phyloP scores from a whole-genome alignment of 2,797 vertebrate genomes.

The Myotis vivesi region DNA sequence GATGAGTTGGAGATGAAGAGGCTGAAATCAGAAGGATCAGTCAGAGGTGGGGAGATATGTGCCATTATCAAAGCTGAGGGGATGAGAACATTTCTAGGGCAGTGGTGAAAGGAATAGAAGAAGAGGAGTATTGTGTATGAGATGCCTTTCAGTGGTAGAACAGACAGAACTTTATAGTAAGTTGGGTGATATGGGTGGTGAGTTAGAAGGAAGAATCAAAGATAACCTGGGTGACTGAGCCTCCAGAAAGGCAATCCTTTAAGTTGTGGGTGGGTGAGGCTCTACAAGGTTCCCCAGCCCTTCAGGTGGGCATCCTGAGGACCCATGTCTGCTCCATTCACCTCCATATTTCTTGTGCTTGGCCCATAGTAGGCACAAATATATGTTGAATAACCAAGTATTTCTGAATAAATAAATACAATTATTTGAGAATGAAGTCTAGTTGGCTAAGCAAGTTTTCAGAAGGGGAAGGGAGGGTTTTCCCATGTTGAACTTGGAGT shows the following conservation, averaged over 20 bases:
- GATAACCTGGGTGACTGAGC: too few species aligned
- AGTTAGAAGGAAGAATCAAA: not conserved
- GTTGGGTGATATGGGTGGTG: not conserved
- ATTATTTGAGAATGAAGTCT: not conserved
- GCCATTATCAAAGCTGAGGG: not conserved
- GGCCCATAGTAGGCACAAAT: not conserved
- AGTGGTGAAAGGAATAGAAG: not conserved
- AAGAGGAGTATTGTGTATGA: not conserved
- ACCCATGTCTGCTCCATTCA: not conserved
- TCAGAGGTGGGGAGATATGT: accelerated
- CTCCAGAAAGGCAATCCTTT: not conserved
- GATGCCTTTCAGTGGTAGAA: not conserved
- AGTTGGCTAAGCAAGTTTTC: not conserved
- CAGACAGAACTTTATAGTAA: not conserved
- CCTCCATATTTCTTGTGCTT: not conserved
- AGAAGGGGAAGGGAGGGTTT: not conserved
- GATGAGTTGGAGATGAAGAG: not conserved
- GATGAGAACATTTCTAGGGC: not conserved
- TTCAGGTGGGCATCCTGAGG: not conserved
- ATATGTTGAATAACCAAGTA: not conserved
- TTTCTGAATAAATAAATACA: not conserved
- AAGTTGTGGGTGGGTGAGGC: not conserved
- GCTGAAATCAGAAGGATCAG: not conserved
- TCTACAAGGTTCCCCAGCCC: not conserved
- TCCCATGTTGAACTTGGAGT: not conserved